phyloP scores from a whole-genome alignment of 1,140 invertebrate species.

The Aricia agestis region DNA sequence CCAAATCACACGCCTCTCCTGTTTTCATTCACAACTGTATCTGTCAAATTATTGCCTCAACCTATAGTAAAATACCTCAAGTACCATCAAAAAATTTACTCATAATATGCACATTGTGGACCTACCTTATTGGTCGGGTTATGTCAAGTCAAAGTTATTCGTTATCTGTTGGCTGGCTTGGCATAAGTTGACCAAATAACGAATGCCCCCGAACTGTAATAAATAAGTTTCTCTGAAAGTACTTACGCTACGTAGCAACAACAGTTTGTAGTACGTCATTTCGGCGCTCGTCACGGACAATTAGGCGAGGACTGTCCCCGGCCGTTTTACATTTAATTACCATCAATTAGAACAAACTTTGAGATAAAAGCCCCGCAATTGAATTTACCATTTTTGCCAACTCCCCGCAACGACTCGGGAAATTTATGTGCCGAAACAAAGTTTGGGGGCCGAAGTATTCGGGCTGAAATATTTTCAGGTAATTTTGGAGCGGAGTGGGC shows the following conservation, averaged over 20 bases:
- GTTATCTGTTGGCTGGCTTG: too few species aligned
- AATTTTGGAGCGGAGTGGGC: neutral
- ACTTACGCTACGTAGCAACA: neutral
- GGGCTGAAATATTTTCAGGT: neutral
- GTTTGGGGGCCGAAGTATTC: neutral
- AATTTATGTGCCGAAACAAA: neutral
- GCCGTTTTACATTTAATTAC: conserved; percentile 1
- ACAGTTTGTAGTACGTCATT: neutral
- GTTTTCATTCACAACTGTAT: too few species aligned
- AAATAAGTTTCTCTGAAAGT: too few species aligned
- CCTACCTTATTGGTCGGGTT: too few species aligned
- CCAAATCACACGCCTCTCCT: too few species aligned
- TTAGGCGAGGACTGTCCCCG: neutral
- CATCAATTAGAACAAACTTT: conserved; percentile 11
- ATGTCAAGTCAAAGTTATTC: too few species aligned
- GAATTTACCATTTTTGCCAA: neutral
- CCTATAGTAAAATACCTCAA: too few species aligned
- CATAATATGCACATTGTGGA: too few species aligned
- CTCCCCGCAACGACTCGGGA: neutral
- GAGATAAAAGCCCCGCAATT: conserved; percentile 6
- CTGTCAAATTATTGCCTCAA: too few species aligned
- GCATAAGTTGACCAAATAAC: too few species aligned
- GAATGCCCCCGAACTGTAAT: too few species aligned
- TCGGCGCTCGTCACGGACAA: neutral
- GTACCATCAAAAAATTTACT: too few species aligned